Percentiles rank a stretch among this genome's conserved stretches.
Evolutionary conservation across 1,140 invertebrate genomes (phyloP).

Genomic region (Sminthurinus signatus): DNA sequence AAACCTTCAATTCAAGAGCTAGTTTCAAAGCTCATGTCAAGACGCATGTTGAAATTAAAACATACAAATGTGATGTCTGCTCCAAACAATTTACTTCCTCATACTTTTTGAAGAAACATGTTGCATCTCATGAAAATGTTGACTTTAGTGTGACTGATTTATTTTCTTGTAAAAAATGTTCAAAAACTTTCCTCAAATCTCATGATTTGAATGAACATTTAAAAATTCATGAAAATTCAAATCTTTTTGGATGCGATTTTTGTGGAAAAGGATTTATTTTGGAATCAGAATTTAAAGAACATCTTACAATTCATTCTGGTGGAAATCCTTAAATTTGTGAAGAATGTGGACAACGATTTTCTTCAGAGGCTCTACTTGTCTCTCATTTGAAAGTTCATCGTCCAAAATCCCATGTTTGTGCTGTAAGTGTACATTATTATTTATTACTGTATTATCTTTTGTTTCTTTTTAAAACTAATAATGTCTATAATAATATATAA

Average conservation of each 20-base stretch:
- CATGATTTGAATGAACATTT: constrained; percentile 24
- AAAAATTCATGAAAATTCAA: constrained; percentile 11
- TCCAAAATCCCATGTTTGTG: constrained; percentile 20
- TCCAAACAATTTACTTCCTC: constrained; percentile 10
- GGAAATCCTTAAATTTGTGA: constrained; percentile 30
- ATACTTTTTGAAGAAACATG: constrained; percentile 4
- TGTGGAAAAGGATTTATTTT: constrained; percentile 23
- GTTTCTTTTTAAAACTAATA: background rate
- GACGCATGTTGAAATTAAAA: constrained; percentile 8
- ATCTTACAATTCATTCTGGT: constrained; percentile 16
- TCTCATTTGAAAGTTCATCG: constrained; percentile 30
- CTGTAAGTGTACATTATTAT: constrained; percentile 3
- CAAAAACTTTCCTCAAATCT: constrained; percentile 19
- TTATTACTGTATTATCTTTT: background rate
- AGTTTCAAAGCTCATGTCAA: constrained; percentile 20
- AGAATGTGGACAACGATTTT: constrained; percentile 13
- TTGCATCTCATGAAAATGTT: constrained; percentile 6
- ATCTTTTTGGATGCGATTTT: constrained; percentile 18
- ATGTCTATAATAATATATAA: background rate
- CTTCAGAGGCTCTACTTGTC: constrained; percentile 10
- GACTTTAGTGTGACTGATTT: constrained; percentile 24
- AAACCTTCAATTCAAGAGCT: constrained; percentile 7
- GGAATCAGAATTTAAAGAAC: background rate
- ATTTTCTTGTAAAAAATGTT: constrained; percentile 24
- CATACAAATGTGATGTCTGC: constrained; percentile 14